Percentiles rank a stretch among this genome's conserved stretches.
Conservation (phyloP, 2,888 invertebrate species). For the Melipona bicolor region DNA sequence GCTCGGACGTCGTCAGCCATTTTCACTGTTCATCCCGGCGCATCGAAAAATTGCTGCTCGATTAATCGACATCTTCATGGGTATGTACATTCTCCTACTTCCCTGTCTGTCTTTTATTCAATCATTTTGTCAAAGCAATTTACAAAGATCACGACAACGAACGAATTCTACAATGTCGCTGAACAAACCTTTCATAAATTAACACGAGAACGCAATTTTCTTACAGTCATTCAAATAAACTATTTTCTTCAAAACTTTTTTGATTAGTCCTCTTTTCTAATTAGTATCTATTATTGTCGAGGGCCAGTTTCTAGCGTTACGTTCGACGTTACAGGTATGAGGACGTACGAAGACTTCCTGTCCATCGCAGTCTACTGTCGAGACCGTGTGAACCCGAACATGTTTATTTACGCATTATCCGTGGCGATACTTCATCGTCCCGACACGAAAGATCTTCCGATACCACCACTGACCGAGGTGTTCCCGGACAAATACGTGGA, state of each 20-base stretch:
- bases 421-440: slow-evolving; percentile 90
- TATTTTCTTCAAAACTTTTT: no score
- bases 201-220: no score
- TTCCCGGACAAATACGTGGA: slow-evolving; percentile 94
- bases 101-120: no score
- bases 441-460: slow-evolving; percentile 89
- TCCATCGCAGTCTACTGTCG: slow-evolving; percentile 89
- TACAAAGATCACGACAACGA: no score
- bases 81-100: slow-evolving; percentile 78
- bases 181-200: no score
- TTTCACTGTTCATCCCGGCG: slow-evolving; percentile 90
- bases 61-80: slow-evolving; percentile 89
- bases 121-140: no score
- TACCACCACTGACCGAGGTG: slow-evolving; percentile 91
- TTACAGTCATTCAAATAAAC: no score
- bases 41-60: slow-evolving; percentile 90
- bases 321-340: slow-evolving; percentile 86
- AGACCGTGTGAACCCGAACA: slow-evolving; percentile 91
- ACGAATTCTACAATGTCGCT: no score
- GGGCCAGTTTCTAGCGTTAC: not conserved
- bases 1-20: slow-evolving; percentile 88
- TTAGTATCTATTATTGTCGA: not conserved
- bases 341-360: slow-evolving; percentile 89
- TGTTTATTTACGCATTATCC: slow-evolving; percentile 92
- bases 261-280: not conserved